Base-by-base conservation (phyloP, 2,888 invertebrate genomes). In the Malthinus seriepunctatus region DNA sequence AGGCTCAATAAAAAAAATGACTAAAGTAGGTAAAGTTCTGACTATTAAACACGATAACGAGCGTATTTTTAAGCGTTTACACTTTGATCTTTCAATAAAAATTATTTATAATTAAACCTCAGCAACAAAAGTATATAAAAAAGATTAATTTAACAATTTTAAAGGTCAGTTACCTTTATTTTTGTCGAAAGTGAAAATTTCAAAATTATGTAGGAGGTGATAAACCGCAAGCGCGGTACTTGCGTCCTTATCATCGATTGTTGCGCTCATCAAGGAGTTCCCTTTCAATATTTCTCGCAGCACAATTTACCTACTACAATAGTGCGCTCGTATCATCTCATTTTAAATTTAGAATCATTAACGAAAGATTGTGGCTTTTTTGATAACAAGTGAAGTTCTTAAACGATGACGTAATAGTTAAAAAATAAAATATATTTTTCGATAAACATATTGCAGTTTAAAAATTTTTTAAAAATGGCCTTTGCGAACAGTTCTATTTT, bases 401-500 rank as follows among this genome's bases (percentile, higher is more conserved):
- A 14, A 14, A 42, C 23, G 9, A 23, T 9, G 14, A 42, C n/a
- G 6, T 42, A n/a, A 35, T 35, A 42, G 11, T n/a, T 8, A 42
- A 4, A 9, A n/a, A 42, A 9, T n/a, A 15, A 15, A 42, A 42
- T 42, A 14, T n/a, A 23, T 23, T 23, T 23, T 23, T 23, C 23
- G 23, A 23, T 23, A 23, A 5, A n/a, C n/a, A n/a, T n/a, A n/a
- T n/a, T n/a, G n/a, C n/a, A n/a, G n/a, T n/a, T 7, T 11, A 38
- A 11, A 38, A 38, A 38, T 14, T 12, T 38, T n/a, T n/a, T n/a
- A n/a, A 51, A 31, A 12, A 79, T 78, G 78, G 78, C 78, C 60
- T 79, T 76, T 65, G 71, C 77, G 32, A 75, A 71, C 64, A 63
- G 72, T 34, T 69, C 70, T 52, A 71, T 80, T 44, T 69, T 81